Evolutionary conservation across 2,113 vertebrate species (phyloP), one percentile per base, ranked within the genome.

Genomic region (Takifugu flavidus): DNA sequence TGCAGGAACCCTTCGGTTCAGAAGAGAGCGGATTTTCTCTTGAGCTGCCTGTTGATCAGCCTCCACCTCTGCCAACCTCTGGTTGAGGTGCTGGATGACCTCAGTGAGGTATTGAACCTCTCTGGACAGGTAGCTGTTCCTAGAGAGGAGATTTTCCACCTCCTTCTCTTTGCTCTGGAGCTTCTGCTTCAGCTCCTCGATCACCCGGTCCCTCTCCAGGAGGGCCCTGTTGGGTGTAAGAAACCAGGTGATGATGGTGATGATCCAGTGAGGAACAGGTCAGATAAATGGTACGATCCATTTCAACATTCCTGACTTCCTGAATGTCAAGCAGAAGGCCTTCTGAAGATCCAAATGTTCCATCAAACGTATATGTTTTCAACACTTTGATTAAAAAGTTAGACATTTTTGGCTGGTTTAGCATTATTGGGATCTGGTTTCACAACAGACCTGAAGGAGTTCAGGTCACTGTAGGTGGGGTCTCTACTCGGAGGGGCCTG

Each of bases 41-140:
- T 31, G 52, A 0, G 76, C 70, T 34, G 85, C 65, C 54, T 85
- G 74, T 63, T 75, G 74, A 53, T 88, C 83, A 0, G 72, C 68
- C 66, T 90, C 81, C 6, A 86, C 75, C 66, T 89, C 74, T 0
- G 82, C 78, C 14, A 86, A 26, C 63, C 71, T 78, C 44, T 76
- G 78, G 65, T 86, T 77, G 46, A 60, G 74, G 34, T 73, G 70
- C 49, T 89, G 80, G 58, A 67, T 42, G 3, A 79, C 63, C 2
- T 85, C 83, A 2, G 56, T 70, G 0, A 86, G 74, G 52, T 85
- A 73, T 13, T 51, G 34, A 1, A 79, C 64, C 1, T 82, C 84
- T 27, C 72, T 65, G 13, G 62, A 13, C 61, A 88, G 75, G 69
- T 82, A 66, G 57, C 58, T 67, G 74, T 86, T 86, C 63, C 68